These are phyloP conservation scores for Petrocephalus schoutedeni DNA, from an alignment of 2,797 vertebrate genomes.

Conservation along the genomic window DNA sequence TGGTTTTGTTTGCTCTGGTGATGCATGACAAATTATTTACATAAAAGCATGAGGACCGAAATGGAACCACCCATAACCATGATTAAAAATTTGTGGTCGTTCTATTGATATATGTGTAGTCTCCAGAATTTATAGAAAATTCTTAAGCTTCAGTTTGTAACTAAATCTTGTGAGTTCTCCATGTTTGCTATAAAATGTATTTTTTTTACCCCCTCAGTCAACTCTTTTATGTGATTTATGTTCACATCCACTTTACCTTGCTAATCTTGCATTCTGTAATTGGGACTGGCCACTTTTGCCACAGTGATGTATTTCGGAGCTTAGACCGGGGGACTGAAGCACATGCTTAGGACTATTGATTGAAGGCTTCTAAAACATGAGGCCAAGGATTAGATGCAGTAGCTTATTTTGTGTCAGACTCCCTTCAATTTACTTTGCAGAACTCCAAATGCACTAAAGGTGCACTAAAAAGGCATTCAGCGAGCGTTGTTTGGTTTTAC, in stretches of 20 bases:
- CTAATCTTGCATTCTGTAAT: not conserved
- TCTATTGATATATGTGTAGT: not conserved
- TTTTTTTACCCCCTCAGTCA: not conserved
- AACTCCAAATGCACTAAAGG: not conserved
- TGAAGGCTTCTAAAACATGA: not conserved
- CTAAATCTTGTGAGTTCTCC: not conserved
- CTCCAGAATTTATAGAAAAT: not conserved
- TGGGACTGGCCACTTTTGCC: not conserved
- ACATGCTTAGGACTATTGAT: not conserved
- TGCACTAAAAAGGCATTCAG: not conserved
- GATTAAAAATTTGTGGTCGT: not conserved
- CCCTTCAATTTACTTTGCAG: not conserved
- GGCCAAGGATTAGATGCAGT: not conserved
- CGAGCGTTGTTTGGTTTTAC: not conserved
- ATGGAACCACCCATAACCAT: not conserved
- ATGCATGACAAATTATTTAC: not conserved
- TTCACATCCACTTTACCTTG: not conserved
- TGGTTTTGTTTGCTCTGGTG: not conserved
- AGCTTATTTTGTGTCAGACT: not conserved
- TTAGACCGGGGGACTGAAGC: not conserved
- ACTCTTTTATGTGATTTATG: not conserved
- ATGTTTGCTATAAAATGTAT: not conserved
- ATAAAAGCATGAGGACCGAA: not conserved
- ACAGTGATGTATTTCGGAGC: not conserved
- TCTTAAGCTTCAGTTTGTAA: not conserved